Evolutionary conservation across 2,113 vertebrate genomes (phyloP).

Genomic region (Ellobius talpinus): DNA sequence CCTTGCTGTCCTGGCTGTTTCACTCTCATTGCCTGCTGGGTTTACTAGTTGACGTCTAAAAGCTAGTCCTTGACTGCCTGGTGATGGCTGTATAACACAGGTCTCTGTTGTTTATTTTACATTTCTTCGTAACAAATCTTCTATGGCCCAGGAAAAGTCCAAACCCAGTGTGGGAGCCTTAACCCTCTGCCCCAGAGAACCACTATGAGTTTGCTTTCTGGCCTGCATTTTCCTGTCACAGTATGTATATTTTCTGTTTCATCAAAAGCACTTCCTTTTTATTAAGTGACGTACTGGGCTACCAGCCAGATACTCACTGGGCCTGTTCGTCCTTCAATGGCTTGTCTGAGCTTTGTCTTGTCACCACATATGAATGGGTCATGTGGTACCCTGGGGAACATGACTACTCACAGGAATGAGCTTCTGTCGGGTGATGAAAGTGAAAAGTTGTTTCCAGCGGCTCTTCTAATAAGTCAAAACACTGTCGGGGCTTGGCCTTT

Average conservation of each 20-base stretch:
- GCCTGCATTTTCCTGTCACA: neutral
- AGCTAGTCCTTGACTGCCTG: neutral
- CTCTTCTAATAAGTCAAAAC: neutral
- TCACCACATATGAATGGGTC: neutral
- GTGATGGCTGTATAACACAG: neutral
- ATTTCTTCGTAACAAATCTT: neutral
- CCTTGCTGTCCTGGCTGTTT: neutral
- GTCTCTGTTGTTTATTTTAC: neutral
- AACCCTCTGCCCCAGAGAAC: neutral
- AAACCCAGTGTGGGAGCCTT: no score
- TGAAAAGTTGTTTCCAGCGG: neutral
- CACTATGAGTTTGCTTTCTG: neutral
- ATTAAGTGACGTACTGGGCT: neutral
- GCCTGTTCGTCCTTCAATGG: no score
- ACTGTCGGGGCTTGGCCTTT: neutral
- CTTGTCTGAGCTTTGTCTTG: neutral
- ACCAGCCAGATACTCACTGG: fast-evolving
- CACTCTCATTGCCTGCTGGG: neutral
- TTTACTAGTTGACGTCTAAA: neutral
- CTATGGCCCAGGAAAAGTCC: neutral
- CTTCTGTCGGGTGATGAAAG: neutral
- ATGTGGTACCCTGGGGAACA: neutral
- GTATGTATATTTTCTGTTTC: neutral
- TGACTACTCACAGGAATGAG: neutral
- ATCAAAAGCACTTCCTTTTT: neutral